Percentiles rank a stretch among this genome's conserved stretches.
These are phyloP conservation scores for Silvanus unidentatus DNA, from an alignment of 2,888 invertebrate genomes.

Conservation along the genomic window DNA sequence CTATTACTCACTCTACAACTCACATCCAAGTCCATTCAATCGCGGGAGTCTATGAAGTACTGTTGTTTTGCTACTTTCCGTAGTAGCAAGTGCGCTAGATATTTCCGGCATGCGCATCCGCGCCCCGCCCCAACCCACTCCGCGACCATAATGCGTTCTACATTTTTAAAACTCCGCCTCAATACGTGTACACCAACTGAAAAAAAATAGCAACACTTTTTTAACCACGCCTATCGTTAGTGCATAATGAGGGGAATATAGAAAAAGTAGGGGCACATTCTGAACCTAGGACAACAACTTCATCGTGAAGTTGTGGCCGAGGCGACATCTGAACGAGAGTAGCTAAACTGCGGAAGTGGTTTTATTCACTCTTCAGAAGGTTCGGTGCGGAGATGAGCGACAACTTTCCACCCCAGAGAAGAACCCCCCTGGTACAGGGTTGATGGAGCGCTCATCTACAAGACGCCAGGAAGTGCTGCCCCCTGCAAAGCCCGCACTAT, in stretches of 20 bases:
- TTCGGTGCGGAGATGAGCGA: neutral
- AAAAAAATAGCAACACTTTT: slow-evolving; percentile 38
- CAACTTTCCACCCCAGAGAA: neutral
- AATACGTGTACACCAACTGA: slow-evolving; percentile 26
- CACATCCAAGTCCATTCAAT: slow-evolving; percentile 12
- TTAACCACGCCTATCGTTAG: slow-evolving; percentile 34
- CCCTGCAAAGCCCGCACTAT: too few species aligned
- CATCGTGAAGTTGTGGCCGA: too few species aligned
- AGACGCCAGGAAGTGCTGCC: too few species aligned
- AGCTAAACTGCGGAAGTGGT: slow-evolving; percentile 10
- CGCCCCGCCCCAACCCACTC: slow-evolving; percentile 36
- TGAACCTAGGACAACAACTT: slow-evolving; percentile 2
- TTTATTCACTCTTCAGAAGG: neutral
- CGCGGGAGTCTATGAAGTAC: slow-evolving; percentile 25
- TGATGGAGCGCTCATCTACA: too few species aligned
- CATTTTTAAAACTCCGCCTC: slow-evolving; percentile 45
- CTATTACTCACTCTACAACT: too few species aligned
- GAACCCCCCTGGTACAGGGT: neutral
- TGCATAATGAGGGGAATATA: slow-evolving; percentile 18
- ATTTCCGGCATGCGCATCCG: slow-evolving; percentile 41
- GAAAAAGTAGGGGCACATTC: slow-evolving; percentile 23
- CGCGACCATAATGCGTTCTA: slow-evolving; percentile 38
- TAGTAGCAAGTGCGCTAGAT: slow-evolving; percentile 33
- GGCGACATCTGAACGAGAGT: slow-evolving; percentile 22
- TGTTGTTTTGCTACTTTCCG: slow-evolving; percentile 17